Evolutionary conservation across 2,888 invertebrate genomes (phyloP).

Genomic region (Drosophila subsilvestris): DNA sequence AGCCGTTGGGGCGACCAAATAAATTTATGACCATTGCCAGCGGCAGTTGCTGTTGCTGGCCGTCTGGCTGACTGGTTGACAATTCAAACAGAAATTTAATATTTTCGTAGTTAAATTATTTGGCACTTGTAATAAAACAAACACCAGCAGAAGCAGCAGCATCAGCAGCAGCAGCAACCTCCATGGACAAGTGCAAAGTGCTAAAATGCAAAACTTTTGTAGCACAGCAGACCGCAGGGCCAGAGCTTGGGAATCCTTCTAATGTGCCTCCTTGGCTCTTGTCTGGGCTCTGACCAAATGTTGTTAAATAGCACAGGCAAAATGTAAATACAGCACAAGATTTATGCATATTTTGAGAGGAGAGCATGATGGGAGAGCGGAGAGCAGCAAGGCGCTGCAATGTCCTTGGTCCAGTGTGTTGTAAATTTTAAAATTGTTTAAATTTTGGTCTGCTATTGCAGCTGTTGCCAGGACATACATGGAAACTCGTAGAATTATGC

Average conservation of each 20-base stretch:
- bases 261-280: conserved; percentile 47
- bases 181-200: conserved; percentile 68
- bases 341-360: conserved; percentile 77
- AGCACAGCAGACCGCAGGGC: conserved; percentile 2
- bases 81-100: conserved; percentile 80
- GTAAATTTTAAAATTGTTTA: conserved; percentile 76
- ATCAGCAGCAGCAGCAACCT: conserved; percentile 26
- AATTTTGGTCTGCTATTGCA: conserved; percentile 64
- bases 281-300: conserved; percentile 69
- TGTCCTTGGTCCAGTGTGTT: conserved; percentile 43
- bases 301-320: conserved; percentile 79
- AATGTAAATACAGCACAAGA: conserved; percentile 78
- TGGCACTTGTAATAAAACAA: conserved; percentile 80
- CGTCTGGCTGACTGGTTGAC: conserved; percentile 33
- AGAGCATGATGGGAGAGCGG: conserved; percentile 5
- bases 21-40: conserved; percentile 67
- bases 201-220: conserved; percentile 74
- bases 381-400: not conserved
- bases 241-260: conserved; percentile 43
- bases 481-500: conserved; percentile 52
- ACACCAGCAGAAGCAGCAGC: conserved; percentile 61
- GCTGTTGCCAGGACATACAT: conserved; percentile 75
- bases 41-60: conserved; percentile 18
- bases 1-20: conserved; percentile 37
- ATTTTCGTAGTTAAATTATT: conserved; percentile 81